These are phyloP conservation scores for Kobus ellipsiprymnus DNA, from an alignment of 2,113 vertebrate species.

Conservation along the genomic window DNA sequence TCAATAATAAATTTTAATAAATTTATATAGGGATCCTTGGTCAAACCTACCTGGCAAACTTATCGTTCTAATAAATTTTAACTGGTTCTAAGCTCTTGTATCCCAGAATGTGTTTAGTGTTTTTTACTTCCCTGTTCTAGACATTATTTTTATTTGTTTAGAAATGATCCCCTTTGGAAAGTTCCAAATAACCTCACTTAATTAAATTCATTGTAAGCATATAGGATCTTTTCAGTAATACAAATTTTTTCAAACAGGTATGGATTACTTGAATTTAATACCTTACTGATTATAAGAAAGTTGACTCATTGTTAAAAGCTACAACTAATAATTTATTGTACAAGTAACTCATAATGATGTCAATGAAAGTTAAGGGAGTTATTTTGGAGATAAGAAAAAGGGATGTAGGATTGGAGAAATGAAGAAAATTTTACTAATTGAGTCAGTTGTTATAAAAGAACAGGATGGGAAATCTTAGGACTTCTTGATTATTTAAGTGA, in stretches of 20 bases:
- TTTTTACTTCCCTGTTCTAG: background rate
- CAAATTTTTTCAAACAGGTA: background rate
- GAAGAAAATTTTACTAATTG: background rate
- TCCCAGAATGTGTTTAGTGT: background rate
- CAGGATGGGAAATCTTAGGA: background rate
- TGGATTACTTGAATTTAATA: background rate
- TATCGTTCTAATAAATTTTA: background rate
- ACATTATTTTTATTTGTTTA: constrained; percentile 21
- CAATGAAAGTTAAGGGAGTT: background rate
- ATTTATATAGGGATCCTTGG: background rate
- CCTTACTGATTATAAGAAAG: background rate
- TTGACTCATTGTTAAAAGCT: background rate
- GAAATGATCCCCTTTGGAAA: constrained; percentile 14
- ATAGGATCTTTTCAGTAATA: background rate
- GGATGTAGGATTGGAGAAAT: background rate
- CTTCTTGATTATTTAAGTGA: background rate
- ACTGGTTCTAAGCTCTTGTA: background rate
- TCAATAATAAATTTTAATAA: background rate
- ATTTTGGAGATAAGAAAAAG: background rate
- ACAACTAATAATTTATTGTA: background rate
- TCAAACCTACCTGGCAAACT: background rate
- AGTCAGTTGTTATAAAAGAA: background rate
- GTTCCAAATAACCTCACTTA: constrained; percentile 1
- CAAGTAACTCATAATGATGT: background rate
- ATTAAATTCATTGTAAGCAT: constrained; percentile 30